These are phyloP conservation scores for Gallinago media DNA, from an alignment of 2,113 vertebrate species.

Conservation along the genomic window DNA sequence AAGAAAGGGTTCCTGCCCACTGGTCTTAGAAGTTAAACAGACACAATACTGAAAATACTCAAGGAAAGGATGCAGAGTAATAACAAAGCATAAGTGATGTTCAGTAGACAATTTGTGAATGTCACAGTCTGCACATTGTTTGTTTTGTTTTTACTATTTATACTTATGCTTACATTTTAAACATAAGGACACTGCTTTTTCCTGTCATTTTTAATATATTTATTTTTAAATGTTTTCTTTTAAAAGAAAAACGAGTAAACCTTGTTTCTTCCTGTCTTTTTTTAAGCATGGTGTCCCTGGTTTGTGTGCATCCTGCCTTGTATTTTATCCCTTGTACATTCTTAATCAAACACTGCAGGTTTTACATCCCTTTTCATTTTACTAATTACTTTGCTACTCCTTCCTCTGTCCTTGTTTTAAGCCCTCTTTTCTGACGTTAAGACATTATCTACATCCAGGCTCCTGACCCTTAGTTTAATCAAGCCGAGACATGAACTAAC, in stretches of 20 bases:
- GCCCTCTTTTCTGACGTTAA: neutral
- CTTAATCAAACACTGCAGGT: neutral
- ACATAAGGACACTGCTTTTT: conserved; percentile 42
- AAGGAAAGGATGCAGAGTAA: conserved; percentile 28
- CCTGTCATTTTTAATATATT: conserved; percentile 54
- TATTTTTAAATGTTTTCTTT: conserved; percentile 53
- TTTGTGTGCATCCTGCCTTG: conserved; percentile 27
- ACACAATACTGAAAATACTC: conserved; percentile 12
- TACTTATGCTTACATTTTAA: conserved; percentile 52
- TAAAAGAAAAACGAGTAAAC: conserved; percentile 10
- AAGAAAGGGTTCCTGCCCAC: neutral
- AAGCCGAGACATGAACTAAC: conserved; percentile 9
- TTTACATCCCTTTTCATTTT: neutral
- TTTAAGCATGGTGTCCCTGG: neutral
- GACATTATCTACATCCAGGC: neutral
- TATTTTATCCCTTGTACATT: neutral
- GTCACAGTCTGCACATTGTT: neutral
- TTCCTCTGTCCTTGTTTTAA: neutral
- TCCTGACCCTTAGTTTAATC: conserved; percentile 23
- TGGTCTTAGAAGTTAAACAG: neutral
- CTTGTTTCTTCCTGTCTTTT: conserved; percentile 45
- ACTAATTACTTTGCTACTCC: neutral
- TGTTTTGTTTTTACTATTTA: conserved; percentile 65
- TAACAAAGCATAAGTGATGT: neutral
- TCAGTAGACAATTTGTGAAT: neutral